Percentiles rank a stretch among this genome's conserved stretches.
Conservation (phyloP, 92 coral and sea anemone genomes). For the Porites cylindrica region DNA sequence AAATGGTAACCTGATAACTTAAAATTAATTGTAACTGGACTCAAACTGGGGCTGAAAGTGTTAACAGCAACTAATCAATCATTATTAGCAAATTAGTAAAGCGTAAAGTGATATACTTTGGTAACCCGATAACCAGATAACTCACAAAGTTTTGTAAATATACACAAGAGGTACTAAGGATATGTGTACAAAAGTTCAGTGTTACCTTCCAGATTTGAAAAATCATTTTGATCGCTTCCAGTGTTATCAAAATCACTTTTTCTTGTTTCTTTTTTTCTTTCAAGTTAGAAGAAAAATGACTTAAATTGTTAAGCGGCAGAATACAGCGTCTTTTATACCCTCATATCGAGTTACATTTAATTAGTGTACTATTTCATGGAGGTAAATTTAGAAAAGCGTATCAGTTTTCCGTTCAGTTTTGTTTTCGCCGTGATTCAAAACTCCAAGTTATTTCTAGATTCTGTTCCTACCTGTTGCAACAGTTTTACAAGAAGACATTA, state of each 20-base stretch:
- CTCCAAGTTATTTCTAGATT: not conserved
- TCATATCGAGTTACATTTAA: not conserved
- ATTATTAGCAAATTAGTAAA: too few relatives aligned
- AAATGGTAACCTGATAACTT: too few relatives aligned
- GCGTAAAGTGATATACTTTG: too few relatives aligned
- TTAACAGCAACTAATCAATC: too few relatives aligned
- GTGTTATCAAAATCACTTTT: not conserved
- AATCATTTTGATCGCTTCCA: not conserved
- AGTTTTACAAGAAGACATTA: constrained; percentile 17
- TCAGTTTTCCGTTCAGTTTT: not conserved
- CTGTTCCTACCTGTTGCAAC: not conserved
- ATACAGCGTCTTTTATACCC: constrained; percentile 13
- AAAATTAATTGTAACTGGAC: too few relatives aligned
- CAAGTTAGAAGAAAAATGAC: not conserved
- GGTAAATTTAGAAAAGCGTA: constrained; percentile 18
- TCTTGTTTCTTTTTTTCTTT: not conserved
- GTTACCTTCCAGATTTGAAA: constrained; percentile 13
- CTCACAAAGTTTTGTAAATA: too few relatives aligned
- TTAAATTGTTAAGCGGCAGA: not conserved
- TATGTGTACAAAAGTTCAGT: too few relatives aligned
- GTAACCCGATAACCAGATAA: too few relatives aligned
- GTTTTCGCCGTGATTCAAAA: not conserved
- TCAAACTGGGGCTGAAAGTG: too few relatives aligned
- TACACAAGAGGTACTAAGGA: too few relatives aligned
- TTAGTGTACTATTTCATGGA: not conserved